Evolutionary conservation across 2,797 vertebrate genomes (phyloP), one percentile per base, ranked within the genome.

Genomic region (Moxostoma hubbsi): DNA sequence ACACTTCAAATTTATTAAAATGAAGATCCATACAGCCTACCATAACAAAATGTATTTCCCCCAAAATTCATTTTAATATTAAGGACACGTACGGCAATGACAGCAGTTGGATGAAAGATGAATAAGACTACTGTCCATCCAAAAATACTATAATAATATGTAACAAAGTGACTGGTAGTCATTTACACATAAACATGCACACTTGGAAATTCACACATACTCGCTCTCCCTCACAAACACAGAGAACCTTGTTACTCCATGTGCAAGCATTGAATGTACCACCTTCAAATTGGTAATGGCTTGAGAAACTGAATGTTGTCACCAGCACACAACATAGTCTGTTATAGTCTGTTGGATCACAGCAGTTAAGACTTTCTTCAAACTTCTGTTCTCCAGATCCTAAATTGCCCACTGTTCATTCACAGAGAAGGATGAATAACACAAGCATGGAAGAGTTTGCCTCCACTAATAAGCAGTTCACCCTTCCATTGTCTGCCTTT

Each of bases 381-480:
- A 70, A 86, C 49, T 15, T 7, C 65, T 69, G 2, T 70, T 81
- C 73, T 54, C 78, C 24, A 80, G 75, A 5, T 59, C 51, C 49
- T 10, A 50, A 86, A 84, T 81, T 59, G 82, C 76, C 75, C 75
- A 58, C 51, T 82, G 62, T 66, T 81, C 81, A 45, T 80, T 89
- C 68, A 62, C 81, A 79, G 62, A 55, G 24, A 55, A 80, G 59
- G 58, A 79, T 73, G 69, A 85, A 71, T 83, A 64, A 70, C 63
- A 54, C 53, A 51, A 5, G 45, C 43, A 55, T 50, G 53, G 54
- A 66, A 47, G 18, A 67, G 51, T 45, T 79, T 36, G 16, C 59
- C 62, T 61, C 55, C 46, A 69, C 54, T 53, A 9, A 53, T 55
- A 15, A 50, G 54, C 7, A 58, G 13, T 16, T 65, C 11, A 46